A percentile compares a stretch with the other conserved stretches of the same genome.
Conservation (phyloP, 2,888 invertebrate genomes). For the Hermaeophaga mercurialis region DNA sequence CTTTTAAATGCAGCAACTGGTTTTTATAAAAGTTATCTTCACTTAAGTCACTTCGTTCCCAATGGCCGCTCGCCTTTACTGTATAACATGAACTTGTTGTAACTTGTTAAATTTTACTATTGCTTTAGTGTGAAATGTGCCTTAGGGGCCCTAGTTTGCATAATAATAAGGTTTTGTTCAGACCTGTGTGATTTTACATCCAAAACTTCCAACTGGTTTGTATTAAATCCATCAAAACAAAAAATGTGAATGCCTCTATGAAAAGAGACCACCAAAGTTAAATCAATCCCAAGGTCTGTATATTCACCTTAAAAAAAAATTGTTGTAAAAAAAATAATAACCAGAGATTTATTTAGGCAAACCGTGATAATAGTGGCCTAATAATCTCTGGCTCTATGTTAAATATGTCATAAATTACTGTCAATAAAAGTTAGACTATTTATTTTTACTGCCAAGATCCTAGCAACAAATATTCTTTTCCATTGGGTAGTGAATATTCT, state of each 20-base stretch:
- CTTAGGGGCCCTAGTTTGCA: too few relatives aligned
- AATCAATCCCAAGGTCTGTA: constrained; percentile 32
- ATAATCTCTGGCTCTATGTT: background rate
- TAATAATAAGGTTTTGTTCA: too few relatives aligned
- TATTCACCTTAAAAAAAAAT: constrained; percentile 37
- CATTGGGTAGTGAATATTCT: constrained; percentile 49
- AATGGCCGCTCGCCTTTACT: too few relatives aligned
- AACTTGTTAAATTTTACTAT: too few relatives aligned
- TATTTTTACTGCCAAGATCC: constrained; percentile 51
- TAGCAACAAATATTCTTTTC: constrained; percentile 45
- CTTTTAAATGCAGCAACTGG: too few relatives aligned
- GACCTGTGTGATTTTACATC: constrained; percentile 50
- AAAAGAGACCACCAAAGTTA: constrained; percentile 44
- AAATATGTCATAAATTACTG: constrained; percentile 33
- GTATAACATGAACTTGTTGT: too few relatives aligned
- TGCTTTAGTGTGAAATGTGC: too few relatives aligned
- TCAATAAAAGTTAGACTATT: constrained; percentile 49
- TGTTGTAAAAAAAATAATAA: background rate
- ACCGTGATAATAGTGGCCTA: background rate
- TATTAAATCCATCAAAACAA: constrained; percentile 39
- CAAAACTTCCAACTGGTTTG: constrained; percentile 41
- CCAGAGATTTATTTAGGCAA: constrained; percentile 12
- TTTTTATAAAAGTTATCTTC: too few relatives aligned
- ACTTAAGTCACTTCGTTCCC: too few relatives aligned
- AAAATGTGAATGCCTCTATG: constrained; percentile 43